A percentile compares a stretch with the other conserved stretches of the same genome.
These are phyloP conservation scores for Danio tinwini DNA, from an alignment of 2,797 vertebrate species.

Conservation along the genomic window DNA sequence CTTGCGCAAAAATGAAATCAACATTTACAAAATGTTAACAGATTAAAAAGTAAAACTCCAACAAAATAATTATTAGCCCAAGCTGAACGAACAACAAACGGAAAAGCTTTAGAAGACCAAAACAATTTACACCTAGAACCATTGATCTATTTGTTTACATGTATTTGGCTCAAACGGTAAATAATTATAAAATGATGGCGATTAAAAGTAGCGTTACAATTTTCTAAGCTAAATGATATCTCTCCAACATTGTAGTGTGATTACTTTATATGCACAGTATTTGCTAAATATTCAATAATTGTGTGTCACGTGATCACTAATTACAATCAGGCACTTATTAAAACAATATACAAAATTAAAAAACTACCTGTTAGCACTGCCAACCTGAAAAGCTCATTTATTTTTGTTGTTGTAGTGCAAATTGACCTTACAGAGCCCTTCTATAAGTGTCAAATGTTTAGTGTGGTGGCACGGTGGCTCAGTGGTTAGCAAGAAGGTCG, in stretches of 20 bases:
- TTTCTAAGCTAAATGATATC: neutral
- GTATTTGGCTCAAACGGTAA: neutral
- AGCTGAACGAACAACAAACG: neutral
- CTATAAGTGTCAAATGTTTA: neutral
- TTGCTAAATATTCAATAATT: neutral
- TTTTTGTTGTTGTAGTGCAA: neutral
- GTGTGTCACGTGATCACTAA: neutral
- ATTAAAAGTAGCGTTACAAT: neutral
- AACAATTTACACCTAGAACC: too few relatives aligned
- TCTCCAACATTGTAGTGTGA: neutral
- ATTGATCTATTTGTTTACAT: too few relatives aligned
- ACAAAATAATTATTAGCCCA: neutral
- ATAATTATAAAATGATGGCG: neutral
- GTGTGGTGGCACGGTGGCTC: too few relatives aligned
- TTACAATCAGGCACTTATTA: neutral
- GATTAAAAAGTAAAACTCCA: neutral
- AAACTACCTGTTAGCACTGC: neutral
- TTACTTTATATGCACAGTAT: neutral
- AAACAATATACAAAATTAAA: neutral
- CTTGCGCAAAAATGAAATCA: neutral
- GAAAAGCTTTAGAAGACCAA: neutral
- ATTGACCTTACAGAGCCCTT: neutral
- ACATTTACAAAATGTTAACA: neutral
- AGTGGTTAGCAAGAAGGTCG: too few relatives aligned
- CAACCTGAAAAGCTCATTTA: neutral